A percentile compares a stretch with the other conserved stretches of the same genome.
Evolutionary conservation across 35 echinoderm and acorn worm species (phyloP).

Genomic region (Strongylocentrotus purpuratus): DNA sequence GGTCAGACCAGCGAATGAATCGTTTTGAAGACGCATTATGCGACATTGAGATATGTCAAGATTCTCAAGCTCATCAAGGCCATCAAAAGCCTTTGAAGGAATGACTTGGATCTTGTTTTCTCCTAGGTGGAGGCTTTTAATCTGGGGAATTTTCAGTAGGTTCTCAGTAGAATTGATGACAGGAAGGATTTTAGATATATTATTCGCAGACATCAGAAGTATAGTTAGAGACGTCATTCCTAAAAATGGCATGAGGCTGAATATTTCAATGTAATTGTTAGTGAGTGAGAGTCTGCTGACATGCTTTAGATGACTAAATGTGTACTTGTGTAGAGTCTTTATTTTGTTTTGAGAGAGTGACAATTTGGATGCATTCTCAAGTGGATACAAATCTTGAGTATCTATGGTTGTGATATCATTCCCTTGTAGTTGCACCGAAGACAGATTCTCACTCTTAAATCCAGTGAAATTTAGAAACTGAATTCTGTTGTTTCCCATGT

Average conservation of each 20-base stretch:
- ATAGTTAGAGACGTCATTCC: background rate
- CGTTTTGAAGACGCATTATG: background rate
- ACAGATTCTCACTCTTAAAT: background rate
- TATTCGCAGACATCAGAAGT: background rate
- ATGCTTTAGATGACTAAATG: background rate
- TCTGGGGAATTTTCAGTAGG: background rate
- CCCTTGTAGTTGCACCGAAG: background rate
- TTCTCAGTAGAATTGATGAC: background rate
- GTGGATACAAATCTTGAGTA: background rate
- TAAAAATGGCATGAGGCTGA: conserved; percentile 21
- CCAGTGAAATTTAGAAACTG: background rate
- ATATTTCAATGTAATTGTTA: background rate
- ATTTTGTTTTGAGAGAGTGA: background rate
- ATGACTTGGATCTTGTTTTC: background rate
- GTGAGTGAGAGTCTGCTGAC: background rate
- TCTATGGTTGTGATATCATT: background rate
- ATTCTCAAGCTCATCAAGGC: background rate
- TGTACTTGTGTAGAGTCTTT: background rate
- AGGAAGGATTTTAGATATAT: background rate
- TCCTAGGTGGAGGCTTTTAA: background rate
- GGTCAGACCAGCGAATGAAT: background rate
- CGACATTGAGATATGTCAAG: background rate
- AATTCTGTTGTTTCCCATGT: background rate
- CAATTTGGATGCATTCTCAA: background rate
- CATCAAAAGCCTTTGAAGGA: conserved; percentile 17